Base-by-base conservation (phyloP, 2,888 invertebrate species). In the Drosophila ezoana region DNA sequence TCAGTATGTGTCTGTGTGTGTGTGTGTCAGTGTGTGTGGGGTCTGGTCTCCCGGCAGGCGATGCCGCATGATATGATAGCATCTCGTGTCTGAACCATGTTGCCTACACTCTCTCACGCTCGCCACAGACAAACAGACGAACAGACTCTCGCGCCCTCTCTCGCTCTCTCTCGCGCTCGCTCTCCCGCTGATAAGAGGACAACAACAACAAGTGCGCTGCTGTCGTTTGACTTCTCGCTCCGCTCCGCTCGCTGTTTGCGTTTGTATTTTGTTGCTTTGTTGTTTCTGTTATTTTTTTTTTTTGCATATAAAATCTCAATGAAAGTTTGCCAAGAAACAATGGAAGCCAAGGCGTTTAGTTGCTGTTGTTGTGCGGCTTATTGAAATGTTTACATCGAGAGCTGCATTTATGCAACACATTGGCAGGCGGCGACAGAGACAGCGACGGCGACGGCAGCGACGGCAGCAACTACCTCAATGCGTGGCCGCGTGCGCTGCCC, bases 261-360 rank as follows among this genome's bases (percentile, higher is more conserved):
- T 60, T 68, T 71, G n/a, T 56, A 38, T 72, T 10, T 20, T 49
- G 65, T 54, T 35, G 35, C 4, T 35, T 60, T 49, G 41, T 44
- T 45, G 37, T 59, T 41, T 47, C 41, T 63, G 48, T 66, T 59
- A 48, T 64, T 53, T 23, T 48, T 65, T 62, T 48, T 74, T 79
- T 70, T 79, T 74, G 83, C 87, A 59, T 76, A 83, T 74, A 86
- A 79, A 83, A 83, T 56, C 83, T 84, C 83, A 84, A 84, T 84
- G 83, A 86, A 84, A 86, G 81, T 84, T 84, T 86, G 73, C 81
- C 68, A 70, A 81, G 70, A 72, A 76, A 71, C 81, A 83, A 81
- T 71, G 79, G 53, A 63, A 51, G 64, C 70, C 83, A 86, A 83
- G 83, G 87, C 83, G 57, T 65, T 71, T 68, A 73, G 60, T 65